A percentile compares a stretch with the other conserved stretches of the same genome.
Conservation (phyloP, 35 echinoderm and acorn worm species). For the Ophioderma brevispina region DNA sequence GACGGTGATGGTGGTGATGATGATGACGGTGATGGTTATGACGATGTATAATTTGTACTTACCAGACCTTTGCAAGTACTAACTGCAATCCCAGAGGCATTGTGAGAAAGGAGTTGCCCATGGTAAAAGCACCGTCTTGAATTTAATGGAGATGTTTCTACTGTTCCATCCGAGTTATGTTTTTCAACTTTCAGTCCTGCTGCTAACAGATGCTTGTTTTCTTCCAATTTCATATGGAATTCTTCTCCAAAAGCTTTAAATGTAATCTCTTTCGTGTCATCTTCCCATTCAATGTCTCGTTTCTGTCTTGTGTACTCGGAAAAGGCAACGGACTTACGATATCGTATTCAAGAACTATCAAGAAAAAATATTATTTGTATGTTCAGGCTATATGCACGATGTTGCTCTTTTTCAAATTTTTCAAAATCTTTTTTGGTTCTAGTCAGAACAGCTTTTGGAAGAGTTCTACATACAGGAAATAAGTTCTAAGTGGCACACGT, state of each 20-base stretch:
- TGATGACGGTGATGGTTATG: too few species aligned
- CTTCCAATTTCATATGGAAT: constrained; percentile 10
- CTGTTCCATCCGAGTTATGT: not conserved
- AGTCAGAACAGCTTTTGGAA: too few species aligned
- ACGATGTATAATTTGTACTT: too few species aligned
- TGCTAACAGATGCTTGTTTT: not conserved
- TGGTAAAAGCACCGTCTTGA: constrained; percentile 15
- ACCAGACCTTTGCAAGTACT: constrained; percentile 42
- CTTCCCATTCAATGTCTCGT: not conserved
- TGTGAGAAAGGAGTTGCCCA: constrained; percentile 21
- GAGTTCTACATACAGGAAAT: too few species aligned
- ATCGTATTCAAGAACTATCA: too few species aligned
- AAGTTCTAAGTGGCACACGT: too few species aligned
- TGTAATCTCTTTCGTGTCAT: constrained; percentile 8
- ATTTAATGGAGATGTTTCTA: not conserved
- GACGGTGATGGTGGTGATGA: too few species aligned
- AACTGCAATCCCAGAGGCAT: not conserved
- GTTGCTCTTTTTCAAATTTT: too few species aligned
- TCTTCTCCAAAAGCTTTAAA: constrained; percentile 34
- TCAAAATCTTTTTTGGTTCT: too few species aligned
- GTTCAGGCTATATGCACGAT: too few species aligned
- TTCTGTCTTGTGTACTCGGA: not conserved
- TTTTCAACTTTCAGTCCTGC: not conserved
- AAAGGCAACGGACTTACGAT: too few species aligned
- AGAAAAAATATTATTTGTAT: too few species aligned